Evolutionary conservation across 2,797 vertebrate species (phyloP).

Genomic region (Lophotriccus pileatus): DNA sequence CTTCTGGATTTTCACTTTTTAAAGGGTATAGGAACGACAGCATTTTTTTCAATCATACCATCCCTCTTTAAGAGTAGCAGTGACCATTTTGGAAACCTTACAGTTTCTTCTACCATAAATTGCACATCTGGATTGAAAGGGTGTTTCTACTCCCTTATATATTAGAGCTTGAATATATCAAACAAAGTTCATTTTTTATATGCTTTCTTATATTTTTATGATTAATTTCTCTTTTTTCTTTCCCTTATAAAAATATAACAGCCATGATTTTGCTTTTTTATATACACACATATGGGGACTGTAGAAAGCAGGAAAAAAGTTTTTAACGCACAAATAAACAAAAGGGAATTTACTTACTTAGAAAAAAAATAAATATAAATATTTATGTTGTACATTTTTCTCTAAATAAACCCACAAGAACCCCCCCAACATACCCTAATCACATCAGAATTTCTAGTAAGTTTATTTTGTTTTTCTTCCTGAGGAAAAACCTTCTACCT

Average conservation of each 20-base stretch:
- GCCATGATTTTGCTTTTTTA: neutral
- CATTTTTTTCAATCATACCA: neutral
- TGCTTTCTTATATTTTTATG: neutral
- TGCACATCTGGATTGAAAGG: neutral
- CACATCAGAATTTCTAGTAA: neutral
- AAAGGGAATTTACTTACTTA: neutral
- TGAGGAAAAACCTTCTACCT: neutral
- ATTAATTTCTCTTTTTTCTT: neutral
- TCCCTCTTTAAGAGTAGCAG: neutral
- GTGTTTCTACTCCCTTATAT: neutral
- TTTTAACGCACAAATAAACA: neutral
- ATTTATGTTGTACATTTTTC: neutral
- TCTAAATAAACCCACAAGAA: neutral
- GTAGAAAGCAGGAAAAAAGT: neutral
- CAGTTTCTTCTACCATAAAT: neutral
- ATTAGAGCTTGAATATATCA: neutral
- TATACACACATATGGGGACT: neutral
- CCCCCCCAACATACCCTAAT: rapidly evolving
- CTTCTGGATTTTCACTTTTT: neutral
- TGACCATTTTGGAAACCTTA: neutral
- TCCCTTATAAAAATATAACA: neutral
- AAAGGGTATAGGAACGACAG: neutral
- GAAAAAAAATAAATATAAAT: neutral
- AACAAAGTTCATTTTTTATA: neutral
- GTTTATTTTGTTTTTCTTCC: neutral